phyloP scores from a whole-genome alignment of 2,888 invertebrate species.

The Cephus sareptanus region DNA sequence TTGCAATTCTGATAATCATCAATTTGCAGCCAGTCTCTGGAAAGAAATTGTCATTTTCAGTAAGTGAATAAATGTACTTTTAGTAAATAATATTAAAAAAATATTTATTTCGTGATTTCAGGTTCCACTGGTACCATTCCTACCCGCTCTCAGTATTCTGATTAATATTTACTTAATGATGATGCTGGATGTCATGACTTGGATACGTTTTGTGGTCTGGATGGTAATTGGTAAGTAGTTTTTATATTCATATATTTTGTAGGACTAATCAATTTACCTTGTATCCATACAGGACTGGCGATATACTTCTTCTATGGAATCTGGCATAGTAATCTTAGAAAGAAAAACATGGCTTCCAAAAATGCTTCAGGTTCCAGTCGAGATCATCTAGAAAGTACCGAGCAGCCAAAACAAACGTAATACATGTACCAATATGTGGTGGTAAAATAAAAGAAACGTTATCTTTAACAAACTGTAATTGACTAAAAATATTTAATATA shows the following conservation, averaged over 20 bases:
- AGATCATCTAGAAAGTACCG: background rate
- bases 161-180: slow-evolving; percentile 89
- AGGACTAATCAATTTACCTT: slow-evolving; percentile 41
- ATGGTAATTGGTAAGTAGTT: slow-evolving; percentile 77
- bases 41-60: slow-evolving; percentile 59
- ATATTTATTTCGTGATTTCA: slow-evolving; percentile 59
- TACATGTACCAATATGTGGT: background rate
- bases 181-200: slow-evolving; percentile 80
- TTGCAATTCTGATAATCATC: slow-evolving; percentile 44
- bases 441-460: background rate
- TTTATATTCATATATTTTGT: background rate
- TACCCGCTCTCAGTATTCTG: slow-evolving; percentile 85
- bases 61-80: slow-evolving; percentile 30
- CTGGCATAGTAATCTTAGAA: slow-evolving; percentile 61
- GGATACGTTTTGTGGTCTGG: slow-evolving; percentile 88
- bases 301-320: slow-evolving; percentile 81
- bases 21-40: slow-evolving; percentile 59
- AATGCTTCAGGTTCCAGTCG: background rate
- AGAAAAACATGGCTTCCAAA: background rate
- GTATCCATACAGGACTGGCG: slow-evolving; percentile 69
- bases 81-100: background rate
- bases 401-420: background rate
- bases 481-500: background rate
- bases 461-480: background rate
- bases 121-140: slow-evolving; percentile 85